Conservation (phyloP, 2,113 vertebrate species). For the Hippocampus mohnikei region DNA sequence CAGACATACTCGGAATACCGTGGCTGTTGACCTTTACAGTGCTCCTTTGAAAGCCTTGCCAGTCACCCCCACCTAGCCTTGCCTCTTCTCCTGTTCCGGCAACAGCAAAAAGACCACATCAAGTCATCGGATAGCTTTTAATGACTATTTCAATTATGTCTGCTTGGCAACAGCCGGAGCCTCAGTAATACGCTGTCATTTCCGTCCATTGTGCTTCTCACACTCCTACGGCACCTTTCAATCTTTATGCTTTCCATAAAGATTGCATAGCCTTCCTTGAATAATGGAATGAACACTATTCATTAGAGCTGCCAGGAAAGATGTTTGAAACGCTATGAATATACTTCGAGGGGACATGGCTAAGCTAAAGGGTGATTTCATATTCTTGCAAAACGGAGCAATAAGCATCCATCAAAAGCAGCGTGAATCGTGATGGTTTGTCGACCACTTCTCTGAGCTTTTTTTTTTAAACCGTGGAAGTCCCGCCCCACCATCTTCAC, state of each 20-base stretch:
- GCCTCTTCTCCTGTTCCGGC: constrained; percentile 5
- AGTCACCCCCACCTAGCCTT: not conserved
- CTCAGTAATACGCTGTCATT: constrained; percentile 45
- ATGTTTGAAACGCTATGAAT: constrained; percentile 4
- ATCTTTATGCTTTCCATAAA: constrained; percentile 44
- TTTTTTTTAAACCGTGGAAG: too few relatives aligned
- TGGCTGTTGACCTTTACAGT: not conserved
- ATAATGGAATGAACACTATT: constrained; percentile 12
- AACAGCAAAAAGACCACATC: constrained; percentile 24
- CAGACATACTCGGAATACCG: not conserved
- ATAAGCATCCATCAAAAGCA: too few relatives aligned
- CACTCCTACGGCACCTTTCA: constrained; percentile 44
- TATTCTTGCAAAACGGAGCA: too few relatives aligned
- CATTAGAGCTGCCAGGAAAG: constrained; percentile 17
- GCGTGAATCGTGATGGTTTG: not conserved
- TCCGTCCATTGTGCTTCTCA: constrained; percentile 45
- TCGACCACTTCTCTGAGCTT: not conserved
- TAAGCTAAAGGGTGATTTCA: not conserved
- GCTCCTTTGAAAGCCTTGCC: not conserved
- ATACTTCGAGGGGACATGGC: not conserved
- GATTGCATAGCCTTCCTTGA: constrained; percentile 11
- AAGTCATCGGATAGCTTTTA: constrained; percentile 51
- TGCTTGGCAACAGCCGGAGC: constrained; percentile 37
- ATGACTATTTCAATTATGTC: constrained; percentile 50
- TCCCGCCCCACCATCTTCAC: too few relatives aligned